Evolutionary conservation across 2,797 vertebrate species (phyloP), one percentile per base, ranked within the genome.

Genomic region (Carapus acus): DNA sequence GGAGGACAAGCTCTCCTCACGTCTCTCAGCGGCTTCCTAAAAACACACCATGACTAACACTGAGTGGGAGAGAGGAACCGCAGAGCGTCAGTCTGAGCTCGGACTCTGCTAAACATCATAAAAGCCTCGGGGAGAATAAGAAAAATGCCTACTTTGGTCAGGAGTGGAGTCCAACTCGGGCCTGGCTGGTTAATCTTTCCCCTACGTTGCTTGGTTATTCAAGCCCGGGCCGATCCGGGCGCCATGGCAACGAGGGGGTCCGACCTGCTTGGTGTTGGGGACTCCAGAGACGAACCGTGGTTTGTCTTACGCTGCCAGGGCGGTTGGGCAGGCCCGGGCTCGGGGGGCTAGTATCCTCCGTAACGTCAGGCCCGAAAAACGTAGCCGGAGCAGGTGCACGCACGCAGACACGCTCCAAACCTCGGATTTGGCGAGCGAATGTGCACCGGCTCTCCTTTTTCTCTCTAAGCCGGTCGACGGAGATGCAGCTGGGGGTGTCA

Each of bases 211-310:
- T 44, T 55, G 48, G 41, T 68, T 44, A 54, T 43, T 87, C 78
- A 86, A 67, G 63, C 66, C 58, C 81, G 36, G 65, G 58, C 71
- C 48, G 74, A 36, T 54, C 67, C 47, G 42, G 63, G 49, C 66
- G 82, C 83, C 87, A 87, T 86, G 57, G 65, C 81, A 56, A 69
- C 59, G 62, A 61, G 56, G 13, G 15, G 53, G 69, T 29, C 14
- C 4, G 50, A 6, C 14, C 22, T 61, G 27, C 21, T 61, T 41
- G 60, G 58, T 45, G 65, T 46, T 59, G 62, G 9, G 39, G 53
- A 50, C 49, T 65, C 49, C 56, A 43, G 47, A 54, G 64, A 60
- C 38, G 17, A 48, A 42, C 37, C 14, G 36, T 4, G 63, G 44
- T 43, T n/a, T n/a, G n/a, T n/a, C n/a, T n/a, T n/a, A n/a, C n/a